Evolutionary conservation across 2,113 vertebrate genomes (phyloP), one percentile per base, ranked within the genome.

Genomic region (Patagioenas fasciata): DNA sequence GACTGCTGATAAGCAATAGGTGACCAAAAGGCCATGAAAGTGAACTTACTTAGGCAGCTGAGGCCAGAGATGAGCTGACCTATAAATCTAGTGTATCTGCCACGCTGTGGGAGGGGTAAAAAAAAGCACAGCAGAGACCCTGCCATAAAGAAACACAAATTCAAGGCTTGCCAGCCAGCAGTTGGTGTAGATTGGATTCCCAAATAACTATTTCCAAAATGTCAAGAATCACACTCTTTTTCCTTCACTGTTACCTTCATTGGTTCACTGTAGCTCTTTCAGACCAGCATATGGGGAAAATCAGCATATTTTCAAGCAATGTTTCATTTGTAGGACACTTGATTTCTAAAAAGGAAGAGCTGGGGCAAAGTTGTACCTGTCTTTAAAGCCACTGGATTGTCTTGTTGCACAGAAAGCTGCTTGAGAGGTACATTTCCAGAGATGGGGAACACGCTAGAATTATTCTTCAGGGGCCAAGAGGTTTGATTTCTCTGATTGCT

Each of bases 401-500:
- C 71, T 70, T 85, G 97, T 78, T 3, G 90, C 57, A 95, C 48
- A 7, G 97, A 72, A 75, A 97, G 85, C 79, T 96, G 50, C 80
- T 89, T 88, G 96, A 70, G 65, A 79, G 89, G 47, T 25, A 15
- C 4, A 2, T 34, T 90, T 66, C 85, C 96, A 86, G 92, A 38
- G 24, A 38, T 48, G 56, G 87, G 77, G 56, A 96, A 97, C 70
- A 96, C 44, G 88, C 95, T 95, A 31, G 97, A 83, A 21, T 69
- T 93, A 71, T 74, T 96, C 81, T 95, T 97, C 95, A 97, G 56
- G 32, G 97, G 80, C 64, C 95, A 91, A 15, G 95, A 97, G 60
- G 96, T 83, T 83, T 97, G 98, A 72, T 96, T 97, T 84, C 97
- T 97, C 66, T 90, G 97, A 82, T 72, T 97, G 95, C 97, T 98